Evolutionary conservation across 2,888 invertebrate genomes (phyloP).

Genomic region (Agriopis aurantiaria): DNA sequence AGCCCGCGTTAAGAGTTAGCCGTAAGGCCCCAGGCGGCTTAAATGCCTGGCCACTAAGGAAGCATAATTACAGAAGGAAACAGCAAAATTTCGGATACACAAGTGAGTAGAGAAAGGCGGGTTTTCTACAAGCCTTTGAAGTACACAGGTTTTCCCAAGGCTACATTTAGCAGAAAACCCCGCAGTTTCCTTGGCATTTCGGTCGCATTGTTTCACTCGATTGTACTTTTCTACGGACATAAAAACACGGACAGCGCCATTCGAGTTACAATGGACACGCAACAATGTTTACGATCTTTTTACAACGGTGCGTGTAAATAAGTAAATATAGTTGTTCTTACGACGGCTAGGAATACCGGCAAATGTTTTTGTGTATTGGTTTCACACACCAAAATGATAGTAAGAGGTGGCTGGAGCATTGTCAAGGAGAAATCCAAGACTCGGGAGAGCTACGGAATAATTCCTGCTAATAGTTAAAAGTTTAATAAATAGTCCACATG

Average conservation of each 20-base stretch:
- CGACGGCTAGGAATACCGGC: constrained; percentile 33
- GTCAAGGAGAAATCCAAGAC: not conserved
- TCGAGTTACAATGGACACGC: constrained; percentile 63
- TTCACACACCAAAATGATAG: constrained; percentile 13
- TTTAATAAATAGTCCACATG: too few species aligned
- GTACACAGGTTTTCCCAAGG: not conserved
- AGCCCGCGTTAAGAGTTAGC: too few species aligned
- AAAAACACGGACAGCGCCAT: constrained; percentile 58
- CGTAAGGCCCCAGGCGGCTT: too few species aligned
- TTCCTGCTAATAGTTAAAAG: not conserved
- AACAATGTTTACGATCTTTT: constrained; percentile 67
- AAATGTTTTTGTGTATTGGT: constrained; percentile 34
- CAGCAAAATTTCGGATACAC: too few species aligned
- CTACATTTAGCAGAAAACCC: not conserved
- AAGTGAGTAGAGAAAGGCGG: too few species aligned
- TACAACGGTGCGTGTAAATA: constrained; percentile 62
- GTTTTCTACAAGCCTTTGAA: too few species aligned
- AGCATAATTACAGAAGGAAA: too few species aligned
- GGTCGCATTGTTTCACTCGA: constrained; percentile 41
- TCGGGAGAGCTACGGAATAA: not conserved
- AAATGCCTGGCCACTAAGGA: too few species aligned
- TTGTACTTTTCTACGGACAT: constrained; percentile 53
- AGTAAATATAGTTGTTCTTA: constrained; percentile 54
- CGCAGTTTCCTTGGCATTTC: constrained; percentile 9
- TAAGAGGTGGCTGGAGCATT: not conserved